Conservation (phyloP, 92 coral and sea anemone species). For the Epizoanthus stellaris region DNA sequence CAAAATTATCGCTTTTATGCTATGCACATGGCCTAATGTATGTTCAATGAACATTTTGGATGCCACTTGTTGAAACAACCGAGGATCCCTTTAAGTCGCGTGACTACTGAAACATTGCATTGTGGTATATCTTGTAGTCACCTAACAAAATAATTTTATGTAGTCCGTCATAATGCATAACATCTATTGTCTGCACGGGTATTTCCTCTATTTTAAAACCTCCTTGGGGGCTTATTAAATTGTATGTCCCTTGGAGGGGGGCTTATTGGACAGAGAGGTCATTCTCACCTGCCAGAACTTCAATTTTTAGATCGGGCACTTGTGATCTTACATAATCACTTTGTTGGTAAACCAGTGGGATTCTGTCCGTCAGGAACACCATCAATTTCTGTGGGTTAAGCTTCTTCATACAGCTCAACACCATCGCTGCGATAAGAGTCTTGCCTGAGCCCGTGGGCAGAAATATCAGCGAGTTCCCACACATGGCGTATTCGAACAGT, state of each 20-base stretch:
- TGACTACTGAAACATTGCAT: too few species aligned
- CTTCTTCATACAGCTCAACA: constrained; percentile 86
- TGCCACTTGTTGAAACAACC: too few species aligned
- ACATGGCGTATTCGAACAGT: constrained; percentile 77
- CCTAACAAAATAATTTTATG: too few species aligned
- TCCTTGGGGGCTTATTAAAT: not conserved
- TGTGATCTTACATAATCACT: constrained; percentile 81
- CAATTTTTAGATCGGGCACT: constrained; percentile 72
- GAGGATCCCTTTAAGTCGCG: too few species aligned
- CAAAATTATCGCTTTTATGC: too few species aligned
- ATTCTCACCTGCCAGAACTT: constrained; percentile 72
- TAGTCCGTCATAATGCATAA: too few species aligned
- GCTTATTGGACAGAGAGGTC: not conserved
- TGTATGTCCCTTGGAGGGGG: not conserved
- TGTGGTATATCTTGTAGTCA: too few species aligned
- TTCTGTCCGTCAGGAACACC: constrained; percentile 87
- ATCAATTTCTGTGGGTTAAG: constrained; percentile 88
- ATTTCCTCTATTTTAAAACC: too few species aligned
- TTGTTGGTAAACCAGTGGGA: constrained; percentile 92
- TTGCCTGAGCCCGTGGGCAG: constrained; percentile 98
- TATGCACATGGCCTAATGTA: too few species aligned
- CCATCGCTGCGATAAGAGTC: constrained; percentile 94
- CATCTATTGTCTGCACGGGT: too few species aligned
- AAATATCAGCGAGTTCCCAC: constrained; percentile 82
- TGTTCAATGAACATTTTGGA: too few species aligned